These are phyloP conservation scores for Scaptomyza cyrtandrae DNA, from an alignment of 2,888 invertebrate genomes.

Conservation along the genomic window DNA sequence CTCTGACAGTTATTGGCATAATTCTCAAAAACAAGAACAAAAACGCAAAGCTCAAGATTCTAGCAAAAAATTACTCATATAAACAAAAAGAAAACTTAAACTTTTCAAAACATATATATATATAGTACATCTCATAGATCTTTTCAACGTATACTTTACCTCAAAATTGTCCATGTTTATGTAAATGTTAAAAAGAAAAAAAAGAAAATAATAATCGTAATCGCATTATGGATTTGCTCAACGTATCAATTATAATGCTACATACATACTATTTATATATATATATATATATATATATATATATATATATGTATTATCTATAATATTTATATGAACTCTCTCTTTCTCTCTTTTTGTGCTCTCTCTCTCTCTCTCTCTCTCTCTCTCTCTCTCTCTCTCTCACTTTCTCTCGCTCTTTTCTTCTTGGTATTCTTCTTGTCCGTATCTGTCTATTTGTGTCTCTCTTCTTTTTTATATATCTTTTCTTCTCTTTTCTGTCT, in stretches of 20 bases:
- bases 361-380: constrained; percentile 29
- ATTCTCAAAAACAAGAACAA: constrained; percentile 4
- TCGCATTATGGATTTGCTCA: constrained; percentile 61
- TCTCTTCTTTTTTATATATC: constrained; percentile 25
- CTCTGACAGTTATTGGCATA: constrained; percentile 12
- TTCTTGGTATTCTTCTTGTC: too few relatives aligned
- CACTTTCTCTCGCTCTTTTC: constrained; percentile 23
- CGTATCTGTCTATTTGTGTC: constrained; percentile 16
- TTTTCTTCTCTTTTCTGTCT: constrained; percentile 27
- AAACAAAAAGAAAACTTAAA: constrained; percentile 10
- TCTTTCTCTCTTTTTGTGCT: constrained; percentile 51
- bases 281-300: constrained; percentile 28
- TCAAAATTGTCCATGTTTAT: constrained; percentile 63
- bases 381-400: constrained; percentile 37
- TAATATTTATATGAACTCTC: constrained; percentile 31
- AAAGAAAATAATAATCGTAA: constrained; percentile 33
- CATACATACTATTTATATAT: constrained; percentile 30
- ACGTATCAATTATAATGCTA: constrained; percentile 43
- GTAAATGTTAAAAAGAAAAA: constrained; percentile 48
- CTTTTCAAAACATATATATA: constrained; percentile 3
- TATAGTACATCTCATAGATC: constrained; percentile 24
- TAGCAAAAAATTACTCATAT: constrained; percentile 40
- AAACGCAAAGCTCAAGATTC: constrained; percentile 19
- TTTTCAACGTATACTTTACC: constrained; percentile 31
- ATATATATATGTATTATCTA: constrained; percentile 25